Percentiles rank a stretch among this genome's conserved stretches.
phyloP scores from a whole-genome alignment of 2,113 vertebrate genomes.

The Podilymbus podiceps region DNA sequence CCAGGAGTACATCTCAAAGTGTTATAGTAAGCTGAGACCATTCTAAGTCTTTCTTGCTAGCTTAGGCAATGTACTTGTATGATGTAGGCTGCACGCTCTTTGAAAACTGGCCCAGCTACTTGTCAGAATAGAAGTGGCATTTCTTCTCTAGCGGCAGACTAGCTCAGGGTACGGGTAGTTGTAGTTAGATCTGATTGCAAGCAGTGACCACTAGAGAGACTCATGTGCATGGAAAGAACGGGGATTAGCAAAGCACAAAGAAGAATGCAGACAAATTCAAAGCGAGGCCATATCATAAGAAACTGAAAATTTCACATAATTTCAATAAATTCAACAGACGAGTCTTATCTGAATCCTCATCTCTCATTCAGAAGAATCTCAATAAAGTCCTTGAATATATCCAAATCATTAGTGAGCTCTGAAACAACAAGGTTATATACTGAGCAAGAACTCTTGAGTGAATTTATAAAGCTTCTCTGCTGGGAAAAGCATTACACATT shows the following conservation, averaged over 20 bases:
- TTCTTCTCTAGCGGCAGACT: neutral
- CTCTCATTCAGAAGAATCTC: neutral
- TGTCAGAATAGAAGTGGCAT: neutral
- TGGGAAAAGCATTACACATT: neutral
- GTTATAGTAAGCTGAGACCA: neutral
- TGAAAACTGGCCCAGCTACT: neutral
- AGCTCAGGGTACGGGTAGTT: neutral
- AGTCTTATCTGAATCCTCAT: neutral
- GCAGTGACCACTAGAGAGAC: neutral
- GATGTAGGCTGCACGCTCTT: rapidly evolving
- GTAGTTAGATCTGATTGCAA: neutral
- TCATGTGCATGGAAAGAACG: rapidly evolving
- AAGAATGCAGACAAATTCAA: neutral
- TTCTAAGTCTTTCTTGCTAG: neutral
- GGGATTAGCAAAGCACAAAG: neutral
- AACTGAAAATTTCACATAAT: neutral
- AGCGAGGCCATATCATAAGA: neutral
- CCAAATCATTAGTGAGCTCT: slow-evolving; percentile 72
- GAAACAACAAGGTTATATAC: slow-evolving; percentile 72
- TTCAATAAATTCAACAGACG: neutral
- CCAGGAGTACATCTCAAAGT: neutral
- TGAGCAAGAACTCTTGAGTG: neutral
- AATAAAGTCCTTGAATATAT: slow-evolving; percentile 56
- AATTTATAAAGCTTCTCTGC: neutral
- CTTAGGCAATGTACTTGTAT: neutral